Percentiles rank a stretch among this genome's conserved stretches.
phyloP scores from a whole-genome alignment of 2,113 vertebrate species.

The Motacilla tschutschensis region DNA sequence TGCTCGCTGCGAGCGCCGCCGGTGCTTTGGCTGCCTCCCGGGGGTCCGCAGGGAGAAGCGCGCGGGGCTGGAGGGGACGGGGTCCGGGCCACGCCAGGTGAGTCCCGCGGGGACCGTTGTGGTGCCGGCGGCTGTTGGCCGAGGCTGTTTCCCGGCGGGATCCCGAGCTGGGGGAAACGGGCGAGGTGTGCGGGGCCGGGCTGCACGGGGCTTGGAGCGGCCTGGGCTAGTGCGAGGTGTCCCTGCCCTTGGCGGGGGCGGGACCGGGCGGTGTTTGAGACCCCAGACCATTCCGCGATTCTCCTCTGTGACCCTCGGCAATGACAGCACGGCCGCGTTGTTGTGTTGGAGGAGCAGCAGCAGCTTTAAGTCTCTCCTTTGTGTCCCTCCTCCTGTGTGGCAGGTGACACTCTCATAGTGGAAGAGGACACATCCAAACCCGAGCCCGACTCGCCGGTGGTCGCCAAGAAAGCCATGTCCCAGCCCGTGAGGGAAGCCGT shows the following conservation, averaged over 20 bases:
- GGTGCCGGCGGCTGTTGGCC: accelerated
- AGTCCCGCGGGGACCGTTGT: neutral
- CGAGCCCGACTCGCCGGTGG: conserved; percentile 61
- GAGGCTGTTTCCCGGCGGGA: accelerated
- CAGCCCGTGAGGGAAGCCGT: conserved; percentile 58
- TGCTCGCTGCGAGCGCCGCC: neutral
- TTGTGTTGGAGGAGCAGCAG: neutral
- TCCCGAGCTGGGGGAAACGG: accelerated
- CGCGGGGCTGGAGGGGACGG: neutral
- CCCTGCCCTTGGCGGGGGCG: neutral
- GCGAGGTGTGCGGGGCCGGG: neutral
- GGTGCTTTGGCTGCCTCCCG: neutral
- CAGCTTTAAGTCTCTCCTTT: accelerated
- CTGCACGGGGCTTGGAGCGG: neutral
- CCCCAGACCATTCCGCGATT: neutral
- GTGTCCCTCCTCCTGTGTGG: neutral
- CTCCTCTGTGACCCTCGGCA: neutral
- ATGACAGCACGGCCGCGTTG: accelerated
- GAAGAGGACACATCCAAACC: conserved; percentile 89
- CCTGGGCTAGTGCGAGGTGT: accelerated
- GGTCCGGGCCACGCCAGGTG: neutral
- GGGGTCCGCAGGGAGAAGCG: neutral
- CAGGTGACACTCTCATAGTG: conserved; percentile 95
- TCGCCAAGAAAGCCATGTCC: conserved; percentile 68
- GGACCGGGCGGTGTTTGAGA: accelerated